phyloP scores from a whole-genome alignment of 2,797 vertebrate species.

The Gymnoscopelus microlampas region DNA sequence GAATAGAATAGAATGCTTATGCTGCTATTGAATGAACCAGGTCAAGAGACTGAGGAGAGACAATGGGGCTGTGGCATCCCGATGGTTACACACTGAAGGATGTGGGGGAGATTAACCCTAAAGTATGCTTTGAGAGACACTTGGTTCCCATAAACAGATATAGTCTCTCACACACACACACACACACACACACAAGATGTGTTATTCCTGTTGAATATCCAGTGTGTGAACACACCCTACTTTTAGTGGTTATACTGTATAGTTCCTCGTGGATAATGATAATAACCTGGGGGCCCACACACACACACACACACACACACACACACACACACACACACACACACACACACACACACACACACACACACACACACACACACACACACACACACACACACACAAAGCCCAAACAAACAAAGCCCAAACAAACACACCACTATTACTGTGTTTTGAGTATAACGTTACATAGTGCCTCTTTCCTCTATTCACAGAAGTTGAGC shows the following conservation, averaged over 20 bases:
- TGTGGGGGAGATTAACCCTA: background rate
- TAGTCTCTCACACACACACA: background rate
- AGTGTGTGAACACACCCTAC: constrained; percentile 38
- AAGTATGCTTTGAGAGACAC: too few relatives aligned
- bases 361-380: constrained; percentile 3
- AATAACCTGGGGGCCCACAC: constrained; percentile 35
- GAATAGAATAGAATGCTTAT: background rate
- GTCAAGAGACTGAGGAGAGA: background rate
- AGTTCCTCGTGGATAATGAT: constrained; percentile 34
- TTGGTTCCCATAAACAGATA: background rate
- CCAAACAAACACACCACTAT: background rate
- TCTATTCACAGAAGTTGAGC: too few relatives aligned
- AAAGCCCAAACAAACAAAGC: background rate
- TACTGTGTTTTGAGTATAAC: too few relatives aligned
- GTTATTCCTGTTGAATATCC: background rate
- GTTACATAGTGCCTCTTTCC: too few relatives aligned
- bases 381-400: constrained; percentile 5
- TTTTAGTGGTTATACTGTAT: constrained; percentile 12
- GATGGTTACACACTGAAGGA: background rate
- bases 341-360: too few relatives aligned
- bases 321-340: constrained; percentile 6
- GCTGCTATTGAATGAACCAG: constrained; percentile 1
- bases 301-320: background rate
- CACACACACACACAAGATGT: background rate
- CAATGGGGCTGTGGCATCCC: background rate